Conservation (phyloP, 2,888 invertebrate genomes). For the Mythimna vitellina region DNA sequence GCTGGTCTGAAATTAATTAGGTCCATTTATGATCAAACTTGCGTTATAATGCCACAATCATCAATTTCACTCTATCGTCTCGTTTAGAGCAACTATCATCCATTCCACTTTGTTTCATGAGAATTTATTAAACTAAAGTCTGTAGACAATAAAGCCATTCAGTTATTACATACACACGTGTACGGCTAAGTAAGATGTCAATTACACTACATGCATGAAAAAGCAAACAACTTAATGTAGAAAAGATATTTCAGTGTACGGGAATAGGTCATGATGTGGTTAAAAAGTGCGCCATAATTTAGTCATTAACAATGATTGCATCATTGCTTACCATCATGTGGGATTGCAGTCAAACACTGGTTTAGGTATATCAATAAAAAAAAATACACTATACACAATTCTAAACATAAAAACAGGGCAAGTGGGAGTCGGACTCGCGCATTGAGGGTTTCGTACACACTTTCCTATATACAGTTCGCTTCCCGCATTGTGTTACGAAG, state of each 20-base stretch:
- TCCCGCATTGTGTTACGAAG: no score
- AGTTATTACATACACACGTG: background rate
- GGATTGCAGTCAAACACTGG: no score
- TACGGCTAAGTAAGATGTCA: background rate
- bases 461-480: no score
- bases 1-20: background rate
- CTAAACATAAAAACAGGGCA: no score
- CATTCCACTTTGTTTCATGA: constrained; percentile 26
- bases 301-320: no score
- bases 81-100: constrained; percentile 10
- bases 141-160: background rate
- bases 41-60: constrained; percentile 26
- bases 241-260: background rate
- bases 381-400: no score
- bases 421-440: no score
- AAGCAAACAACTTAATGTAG: background rate
- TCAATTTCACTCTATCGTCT: constrained; percentile 29
- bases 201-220: background rate
- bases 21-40: constrained; percentile 15
- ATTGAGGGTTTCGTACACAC: no score
- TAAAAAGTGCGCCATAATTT: background rate
- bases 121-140: constrained; percentile 8
- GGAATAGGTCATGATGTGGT: background rate
- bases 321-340: no score
- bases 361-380: no score